Conservation (phyloP, 64 coral and sea anemone genomes). For the Porites australiensis region DNA sequence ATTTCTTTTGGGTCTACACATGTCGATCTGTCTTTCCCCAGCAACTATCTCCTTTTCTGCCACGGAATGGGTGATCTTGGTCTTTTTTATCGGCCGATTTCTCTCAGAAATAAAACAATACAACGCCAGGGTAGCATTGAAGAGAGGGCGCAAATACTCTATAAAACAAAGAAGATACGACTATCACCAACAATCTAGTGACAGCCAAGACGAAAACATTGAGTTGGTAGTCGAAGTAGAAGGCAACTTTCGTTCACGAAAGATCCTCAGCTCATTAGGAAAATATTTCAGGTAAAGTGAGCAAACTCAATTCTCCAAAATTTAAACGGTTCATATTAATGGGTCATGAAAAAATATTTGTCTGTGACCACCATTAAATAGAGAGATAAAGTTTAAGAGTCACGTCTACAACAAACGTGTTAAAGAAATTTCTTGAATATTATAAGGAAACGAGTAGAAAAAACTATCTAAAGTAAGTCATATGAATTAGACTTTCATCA, state of each 20-base stretch:
- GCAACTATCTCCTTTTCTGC: conserved; percentile 12
- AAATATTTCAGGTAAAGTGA: conserved; percentile 27
- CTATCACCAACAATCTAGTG: not conserved
- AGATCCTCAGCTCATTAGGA: not conserved
- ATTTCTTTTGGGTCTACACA: conserved; percentile 25
- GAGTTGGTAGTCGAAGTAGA: not conserved
- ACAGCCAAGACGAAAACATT: not conserved
- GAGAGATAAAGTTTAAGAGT: too few species aligned
- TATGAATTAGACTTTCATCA: too few species aligned
- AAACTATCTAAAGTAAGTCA: too few species aligned
- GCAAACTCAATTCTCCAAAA: not conserved
- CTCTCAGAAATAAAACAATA: conserved; percentile 3
- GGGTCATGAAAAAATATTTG: too few species aligned
- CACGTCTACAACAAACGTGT: too few species aligned
- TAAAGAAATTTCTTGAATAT: too few species aligned
- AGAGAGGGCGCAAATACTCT: not conserved
- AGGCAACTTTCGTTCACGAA: conserved; percentile 6
- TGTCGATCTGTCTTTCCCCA: conserved; percentile 27
- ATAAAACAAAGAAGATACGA: not conserved
- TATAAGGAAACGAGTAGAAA: too few species aligned
- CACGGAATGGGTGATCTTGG: conserved; percentile 24
- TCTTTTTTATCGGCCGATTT: conserved; percentile 35
- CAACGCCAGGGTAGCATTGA: not conserved
- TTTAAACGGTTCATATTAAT: too few species aligned
- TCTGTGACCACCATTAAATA: too few species aligned